These are phyloP conservation scores for Megalurothrips usitatus DNA, from an alignment of 2,888 invertebrate species.

Conservation along the genomic window DNA sequence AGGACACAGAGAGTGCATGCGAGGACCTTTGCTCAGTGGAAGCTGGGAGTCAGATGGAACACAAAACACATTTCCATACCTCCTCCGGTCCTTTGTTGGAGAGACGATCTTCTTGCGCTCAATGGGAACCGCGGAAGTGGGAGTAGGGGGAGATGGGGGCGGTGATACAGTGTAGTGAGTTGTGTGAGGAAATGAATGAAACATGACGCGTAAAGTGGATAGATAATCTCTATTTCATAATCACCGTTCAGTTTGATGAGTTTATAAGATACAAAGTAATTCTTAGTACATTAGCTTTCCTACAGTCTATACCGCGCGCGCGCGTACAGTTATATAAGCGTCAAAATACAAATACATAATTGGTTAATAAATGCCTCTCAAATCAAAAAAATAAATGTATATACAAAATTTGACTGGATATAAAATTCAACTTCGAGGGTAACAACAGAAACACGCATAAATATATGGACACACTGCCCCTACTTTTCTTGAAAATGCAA, in stretches of 20 bases:
- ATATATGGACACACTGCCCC: background rate
- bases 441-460: background rate
- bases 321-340: background rate
- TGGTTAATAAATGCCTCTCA: constrained; percentile 22
- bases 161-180: background rate
- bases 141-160: background rate
- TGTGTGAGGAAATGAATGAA: background rate
- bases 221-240: background rate
- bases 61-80: no score
- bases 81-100: no score
- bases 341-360: background rate
- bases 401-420: background rate
- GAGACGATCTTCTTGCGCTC: no score
- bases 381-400: constrained; percentile 7
- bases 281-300: constrained; percentile 9
- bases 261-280: background rate
- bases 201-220: background rate
- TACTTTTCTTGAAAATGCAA: background rate
- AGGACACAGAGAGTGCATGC: no score
- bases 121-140: background rate
- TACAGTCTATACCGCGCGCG: background rate
- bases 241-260: constrained; percentile 6
- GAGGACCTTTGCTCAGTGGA: no score
- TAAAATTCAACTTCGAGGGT: constrained; percentile 15
- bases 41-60: no score